Percentiles rank a stretch among this genome's conserved stretches.
Conservation (phyloP, 2,113 vertebrate species). For the Zootoca vivipara region DNA sequence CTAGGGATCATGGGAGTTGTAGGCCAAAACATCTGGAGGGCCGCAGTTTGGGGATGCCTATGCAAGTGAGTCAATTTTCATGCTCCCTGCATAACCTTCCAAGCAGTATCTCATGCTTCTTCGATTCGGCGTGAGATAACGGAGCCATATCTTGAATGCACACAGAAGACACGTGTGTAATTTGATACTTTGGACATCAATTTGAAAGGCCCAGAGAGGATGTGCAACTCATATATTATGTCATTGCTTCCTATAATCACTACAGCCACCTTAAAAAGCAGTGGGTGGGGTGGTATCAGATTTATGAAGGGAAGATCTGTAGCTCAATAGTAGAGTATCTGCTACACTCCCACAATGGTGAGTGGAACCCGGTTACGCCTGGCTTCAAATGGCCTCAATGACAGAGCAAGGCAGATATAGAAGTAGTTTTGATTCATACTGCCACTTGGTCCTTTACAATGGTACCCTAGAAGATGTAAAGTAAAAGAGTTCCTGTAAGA, state of each 20-base stretch:
- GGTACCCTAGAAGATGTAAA: not conserved
- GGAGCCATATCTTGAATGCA: not conserved
- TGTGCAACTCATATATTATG: not conserved
- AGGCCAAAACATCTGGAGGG: too few species aligned
- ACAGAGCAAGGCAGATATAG: too few species aligned
- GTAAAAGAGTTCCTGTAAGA: not conserved
- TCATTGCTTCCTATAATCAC: not conserved
- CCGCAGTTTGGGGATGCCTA: too few species aligned
- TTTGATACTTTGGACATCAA: not conserved
- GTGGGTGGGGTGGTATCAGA: too few species aligned
- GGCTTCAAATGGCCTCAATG: too few species aligned
- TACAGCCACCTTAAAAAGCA: not conserved
- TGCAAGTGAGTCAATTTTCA: not conserved
- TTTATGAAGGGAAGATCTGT: too few species aligned
- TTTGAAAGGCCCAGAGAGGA: not conserved
- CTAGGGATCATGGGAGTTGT: too few species aligned
- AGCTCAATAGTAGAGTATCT: too few species aligned
- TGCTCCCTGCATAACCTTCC: not conserved
- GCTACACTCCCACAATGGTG: too few species aligned
- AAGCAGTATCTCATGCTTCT: not conserved
- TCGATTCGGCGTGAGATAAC: not conserved
- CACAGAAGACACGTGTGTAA: not conserved
- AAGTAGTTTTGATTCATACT: too few species aligned
- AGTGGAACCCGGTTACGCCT: too few species aligned
- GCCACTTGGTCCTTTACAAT: not conserved